Conservation (phyloP, 2,797 vertebrate species). For the Onychomys leucogaster region DNA sequence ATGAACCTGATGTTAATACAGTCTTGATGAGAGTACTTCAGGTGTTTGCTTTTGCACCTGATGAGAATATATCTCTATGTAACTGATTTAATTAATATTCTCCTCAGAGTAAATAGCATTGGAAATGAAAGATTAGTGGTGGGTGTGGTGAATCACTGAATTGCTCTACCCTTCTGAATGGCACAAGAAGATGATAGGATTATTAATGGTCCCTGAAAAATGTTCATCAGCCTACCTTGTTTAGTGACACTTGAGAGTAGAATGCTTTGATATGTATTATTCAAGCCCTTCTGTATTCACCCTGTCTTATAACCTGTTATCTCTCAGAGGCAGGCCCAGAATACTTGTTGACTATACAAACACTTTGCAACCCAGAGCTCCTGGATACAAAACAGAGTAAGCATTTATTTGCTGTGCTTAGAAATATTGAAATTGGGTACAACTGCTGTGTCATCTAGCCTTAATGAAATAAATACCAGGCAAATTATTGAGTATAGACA, state of each 20-base stretch:
- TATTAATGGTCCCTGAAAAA: conserved; percentile 77
- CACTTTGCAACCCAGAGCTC: conserved; percentile 26
- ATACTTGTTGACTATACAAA: neutral
- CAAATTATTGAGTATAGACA: neutral
- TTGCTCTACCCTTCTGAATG: conserved; percentile 51
- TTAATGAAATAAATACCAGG: conserved; percentile 17
- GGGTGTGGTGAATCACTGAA: conserved; percentile 74
- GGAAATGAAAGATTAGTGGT: conserved; percentile 73
- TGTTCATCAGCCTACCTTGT: conserved; percentile 71
- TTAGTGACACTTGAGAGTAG: conserved; percentile 73
- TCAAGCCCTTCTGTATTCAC: conserved; percentile 64
- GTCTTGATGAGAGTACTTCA: conserved; percentile 73
- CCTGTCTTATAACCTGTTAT: neutral
- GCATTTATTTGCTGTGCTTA: neutral
- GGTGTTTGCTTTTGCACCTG: conserved; percentile 79
- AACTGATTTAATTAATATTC: conserved; percentile 80
- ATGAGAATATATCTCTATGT: conserved; percentile 71
- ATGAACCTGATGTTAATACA: conserved; percentile 73
- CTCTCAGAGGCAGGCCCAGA: conserved; percentile 20
- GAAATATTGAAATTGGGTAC: neutral
- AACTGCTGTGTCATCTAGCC: neutral
- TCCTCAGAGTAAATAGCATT: conserved; percentile 66
- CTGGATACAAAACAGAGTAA: conserved; percentile 18
- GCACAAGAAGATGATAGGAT: conserved; percentile 56
- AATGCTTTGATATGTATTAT: conserved; percentile 79